Evolutionary conservation across 92 coral and sea anemone genomes (phyloP).

Genomic region (Desmophyllum pertusum): DNA sequence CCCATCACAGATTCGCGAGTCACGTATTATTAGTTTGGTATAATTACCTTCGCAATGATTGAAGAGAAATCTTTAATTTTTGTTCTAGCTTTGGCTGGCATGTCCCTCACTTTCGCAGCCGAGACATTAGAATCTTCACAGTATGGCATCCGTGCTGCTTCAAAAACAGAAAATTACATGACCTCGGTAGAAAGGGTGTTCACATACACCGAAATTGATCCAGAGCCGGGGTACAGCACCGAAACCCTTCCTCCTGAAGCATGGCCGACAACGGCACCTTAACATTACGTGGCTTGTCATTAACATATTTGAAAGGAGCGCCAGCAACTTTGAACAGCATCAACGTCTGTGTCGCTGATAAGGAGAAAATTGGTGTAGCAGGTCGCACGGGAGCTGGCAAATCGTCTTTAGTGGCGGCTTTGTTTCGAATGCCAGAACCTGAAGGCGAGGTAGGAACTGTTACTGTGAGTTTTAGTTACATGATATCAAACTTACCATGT

Average conservation of each 20-base stretch:
- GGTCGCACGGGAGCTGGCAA: constrained; percentile 23
- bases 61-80: neutral
- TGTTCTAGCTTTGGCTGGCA: constrained; percentile 7
- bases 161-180: constrained; percentile 15
- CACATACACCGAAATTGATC: constrained; percentile 3
- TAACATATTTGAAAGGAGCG: constrained; percentile 13
- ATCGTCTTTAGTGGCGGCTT: constrained; percentile 27
- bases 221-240: constrained; percentile 12
- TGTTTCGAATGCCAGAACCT: constrained; percentile 35
- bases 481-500: too few relatives aligned
- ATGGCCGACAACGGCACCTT: constrained; percentile 7
- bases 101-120: neutral
- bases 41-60: too few relatives aligned
- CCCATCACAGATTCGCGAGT: too few relatives aligned
- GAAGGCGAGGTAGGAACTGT: neutral
- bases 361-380: constrained; percentile 21
- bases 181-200: constrained; percentile 14
- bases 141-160: constrained; percentile 1
- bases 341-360: neutral
- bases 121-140: neutral
- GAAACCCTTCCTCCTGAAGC: neutral
- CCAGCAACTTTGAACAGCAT: constrained; percentile 1
- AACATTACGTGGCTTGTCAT: constrained; percentile 9
- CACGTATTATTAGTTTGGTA: too few relatives aligned
- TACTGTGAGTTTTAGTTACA: too few relatives aligned